phyloP scores from a whole-genome alignment of 1,140 invertebrate genomes.

The Trichoplusia ni region DNA sequence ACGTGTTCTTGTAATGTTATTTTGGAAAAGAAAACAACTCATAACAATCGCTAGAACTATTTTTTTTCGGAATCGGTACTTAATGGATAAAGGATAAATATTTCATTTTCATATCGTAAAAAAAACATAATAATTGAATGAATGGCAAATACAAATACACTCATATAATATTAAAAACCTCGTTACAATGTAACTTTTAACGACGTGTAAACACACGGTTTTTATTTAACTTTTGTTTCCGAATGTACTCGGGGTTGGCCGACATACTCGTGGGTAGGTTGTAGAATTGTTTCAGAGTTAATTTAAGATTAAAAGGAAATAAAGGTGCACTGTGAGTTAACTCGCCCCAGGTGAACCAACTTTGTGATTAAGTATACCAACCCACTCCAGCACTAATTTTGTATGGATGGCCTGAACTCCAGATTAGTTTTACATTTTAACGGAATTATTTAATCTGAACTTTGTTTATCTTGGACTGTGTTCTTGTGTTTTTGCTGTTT shows the following conservation, averaged over 20 bases:
- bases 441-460: slow-evolving; percentile 18
- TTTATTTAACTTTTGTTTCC: not conserved
- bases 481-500: not conserved
- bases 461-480: not conserved
- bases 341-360: slow-evolving; percentile 22
- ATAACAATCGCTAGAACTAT: too few relatives aligned
- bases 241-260: not conserved
- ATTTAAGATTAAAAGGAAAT: slow-evolving; percentile 43
- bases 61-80: too few relatives aligned
- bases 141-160: too few relatives aligned
- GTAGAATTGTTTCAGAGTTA: slow-evolving; percentile 25
- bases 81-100: too few relatives aligned
- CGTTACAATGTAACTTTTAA: too few relatives aligned
- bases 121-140: too few relatives aligned
- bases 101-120: too few relatives aligned
- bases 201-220: too few relatives aligned
- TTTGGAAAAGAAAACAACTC: too few relatives aligned
- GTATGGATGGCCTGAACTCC: slow-evolving; percentile 18
- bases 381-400: slow-evolving; percentile 17
- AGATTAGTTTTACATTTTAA: slow-evolving; percentile 23
- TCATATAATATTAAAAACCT: too few relatives aligned
- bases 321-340: slow-evolving; percentile 27
- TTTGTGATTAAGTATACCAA: slow-evolving; percentile 35
- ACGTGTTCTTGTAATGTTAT: too few relatives aligned
- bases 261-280: not conserved